These are phyloP conservation scores for Dicyrtoma fusca DNA, from an alignment of 2,888 invertebrate genomes.

Conservation along the genomic window DNA sequence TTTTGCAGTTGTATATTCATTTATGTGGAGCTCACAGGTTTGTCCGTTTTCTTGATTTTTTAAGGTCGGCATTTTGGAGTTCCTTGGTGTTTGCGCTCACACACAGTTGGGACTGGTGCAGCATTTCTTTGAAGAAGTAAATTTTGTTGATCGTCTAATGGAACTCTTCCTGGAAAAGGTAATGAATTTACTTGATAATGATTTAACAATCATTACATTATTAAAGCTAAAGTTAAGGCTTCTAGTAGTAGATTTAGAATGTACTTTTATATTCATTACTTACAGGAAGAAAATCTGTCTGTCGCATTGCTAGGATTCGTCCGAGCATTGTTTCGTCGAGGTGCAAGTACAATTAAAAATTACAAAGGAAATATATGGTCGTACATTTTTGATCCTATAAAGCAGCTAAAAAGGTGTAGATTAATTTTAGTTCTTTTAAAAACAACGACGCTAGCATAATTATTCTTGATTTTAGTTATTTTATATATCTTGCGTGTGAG, in stretches of 20 bases:
- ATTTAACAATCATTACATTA: too few relatives aligned
- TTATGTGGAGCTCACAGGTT: neutral
- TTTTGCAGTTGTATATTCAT: conserved; percentile 2
- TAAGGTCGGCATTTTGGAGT: conserved; percentile 52
- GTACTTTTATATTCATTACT: neutral
- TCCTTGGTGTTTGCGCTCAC: conserved; percentile 52
- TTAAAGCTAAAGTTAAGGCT: neutral
- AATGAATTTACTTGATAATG: too few relatives aligned
- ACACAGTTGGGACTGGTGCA: conserved; percentile 52
- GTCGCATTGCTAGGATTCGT: conserved; percentile 44
- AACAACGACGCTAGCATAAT: too few relatives aligned
- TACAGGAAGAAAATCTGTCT: conserved; percentile 48
- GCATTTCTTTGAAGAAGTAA: conserved; percentile 42
- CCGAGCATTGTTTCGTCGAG: conserved; percentile 47
- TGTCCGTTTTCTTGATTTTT: neutral
- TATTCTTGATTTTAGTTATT: neutral
- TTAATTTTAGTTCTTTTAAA: too few relatives aligned
- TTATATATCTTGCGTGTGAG: neutral
- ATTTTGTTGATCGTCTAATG: conserved; percentile 39
- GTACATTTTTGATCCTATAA: conserved; percentile 46
- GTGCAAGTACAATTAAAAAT: conserved; percentile 44
- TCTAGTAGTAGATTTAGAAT: neutral
- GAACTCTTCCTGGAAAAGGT: conserved; percentile 35
- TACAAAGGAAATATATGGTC: conserved; percentile 44
- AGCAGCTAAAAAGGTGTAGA: conserved; percentile 32